Conservation (phyloP, 2,797 vertebrate species). For the Taenioides sp. region DNA sequence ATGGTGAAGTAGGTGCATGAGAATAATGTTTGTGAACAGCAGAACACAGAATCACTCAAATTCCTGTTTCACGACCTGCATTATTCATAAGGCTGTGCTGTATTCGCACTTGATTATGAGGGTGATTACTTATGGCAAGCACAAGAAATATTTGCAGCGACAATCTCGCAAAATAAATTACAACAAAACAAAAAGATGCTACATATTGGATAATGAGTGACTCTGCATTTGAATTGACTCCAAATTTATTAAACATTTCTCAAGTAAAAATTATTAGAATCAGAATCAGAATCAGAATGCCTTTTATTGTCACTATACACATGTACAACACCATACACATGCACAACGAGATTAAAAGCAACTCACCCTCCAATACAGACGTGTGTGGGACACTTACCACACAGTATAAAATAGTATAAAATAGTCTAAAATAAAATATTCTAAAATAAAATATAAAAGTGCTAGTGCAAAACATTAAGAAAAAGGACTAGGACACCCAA, state of each 20-base stretch:
- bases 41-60: neutral
- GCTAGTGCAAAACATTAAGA: too few species aligned
- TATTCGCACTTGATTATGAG: conserved; percentile 31
- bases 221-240: neutral
- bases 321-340: too few species aligned
- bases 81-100: conserved; percentile 9
- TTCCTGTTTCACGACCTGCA: conserved; percentile 32
- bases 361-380: too few species aligned
- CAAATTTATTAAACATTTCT: neutral
- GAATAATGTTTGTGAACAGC: neutral
- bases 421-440: too few species aligned
- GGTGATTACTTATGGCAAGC: conserved; percentile 54
- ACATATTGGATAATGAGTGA: neutral
- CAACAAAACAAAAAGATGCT: neutral
- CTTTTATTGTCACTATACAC: too few species aligned
- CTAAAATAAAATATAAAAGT: too few species aligned
- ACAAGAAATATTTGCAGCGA: conserved; percentile 32
- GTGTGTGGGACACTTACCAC: too few species aligned
- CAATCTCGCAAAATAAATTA: conserved; percentile 29
- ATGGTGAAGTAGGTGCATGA: neutral
- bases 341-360: too few species aligned
- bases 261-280: neutral
- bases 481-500: too few species aligned
- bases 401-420: too few species aligned
- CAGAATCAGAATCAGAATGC: too few species aligned